Percentiles rank a stretch among this genome's conserved stretches.
These are phyloP conservation scores for Sebastes paucispinis DNA, from an alignment of 2,797 vertebrate species.

Conservation along the genomic window DNA sequence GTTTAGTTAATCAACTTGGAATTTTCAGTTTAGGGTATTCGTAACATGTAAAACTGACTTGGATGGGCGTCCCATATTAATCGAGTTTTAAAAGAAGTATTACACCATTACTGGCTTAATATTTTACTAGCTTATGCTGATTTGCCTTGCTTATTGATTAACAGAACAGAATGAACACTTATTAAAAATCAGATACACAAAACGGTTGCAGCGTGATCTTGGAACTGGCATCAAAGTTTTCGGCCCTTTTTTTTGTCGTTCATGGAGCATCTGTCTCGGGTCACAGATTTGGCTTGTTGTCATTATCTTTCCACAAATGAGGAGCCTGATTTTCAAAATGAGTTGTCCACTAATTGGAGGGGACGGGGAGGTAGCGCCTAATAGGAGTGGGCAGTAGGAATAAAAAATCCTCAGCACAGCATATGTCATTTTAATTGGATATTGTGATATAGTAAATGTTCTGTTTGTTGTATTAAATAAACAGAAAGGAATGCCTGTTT, in stretches of 20 bases:
- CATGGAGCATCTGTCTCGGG: background rate
- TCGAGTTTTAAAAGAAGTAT: background rate
- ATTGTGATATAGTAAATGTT: background rate
- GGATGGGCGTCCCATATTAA: background rate
- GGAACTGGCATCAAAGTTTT: background rate
- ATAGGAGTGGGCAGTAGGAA: background rate
- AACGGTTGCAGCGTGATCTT: background rate
- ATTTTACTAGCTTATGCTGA: background rate
- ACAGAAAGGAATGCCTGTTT: background rate
- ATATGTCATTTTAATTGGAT: background rate
- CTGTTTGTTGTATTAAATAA: background rate
- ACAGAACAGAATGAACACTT: background rate
- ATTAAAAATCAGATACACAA: background rate
- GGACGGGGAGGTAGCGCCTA: background rate
- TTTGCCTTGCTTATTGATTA: background rate
- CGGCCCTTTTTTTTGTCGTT: background rate
- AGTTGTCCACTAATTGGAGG: background rate
- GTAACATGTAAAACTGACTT: constrained; percentile 7
- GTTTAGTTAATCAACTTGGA: constrained; percentile 51
- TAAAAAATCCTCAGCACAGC: background rate
- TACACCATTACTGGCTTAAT: background rate
- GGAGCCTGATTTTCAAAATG: constrained; percentile 8
- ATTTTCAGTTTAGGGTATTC: constrained; percentile 35
- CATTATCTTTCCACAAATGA: constrained; percentile 2
- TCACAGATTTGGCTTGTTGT: constrained; percentile 9